Base-by-base conservation (phyloP, 2,888 invertebrate species). In the Therioaphis trifolii region DNA sequence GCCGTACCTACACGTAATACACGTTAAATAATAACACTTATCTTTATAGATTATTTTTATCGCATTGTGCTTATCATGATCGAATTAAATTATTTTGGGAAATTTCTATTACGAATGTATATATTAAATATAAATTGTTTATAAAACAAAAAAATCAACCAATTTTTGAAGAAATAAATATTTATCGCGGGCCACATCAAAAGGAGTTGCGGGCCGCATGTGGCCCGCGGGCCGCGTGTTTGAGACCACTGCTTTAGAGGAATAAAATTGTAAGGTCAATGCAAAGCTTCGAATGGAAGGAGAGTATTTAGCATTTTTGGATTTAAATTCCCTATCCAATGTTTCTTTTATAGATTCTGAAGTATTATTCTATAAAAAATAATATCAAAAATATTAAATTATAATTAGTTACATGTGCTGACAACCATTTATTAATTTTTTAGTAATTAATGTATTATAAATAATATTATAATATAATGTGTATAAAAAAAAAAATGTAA, bases 1-100 rank as follows among this genome's bases (percentile, higher is more conserved):
- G 11, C 52, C 52, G 52, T 52, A 52, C 52, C 52, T 52, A 52
- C 52, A 52, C 52, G 52, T 52, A 52, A 52, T 52, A 52, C 52
- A 52, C 18, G 52, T 52, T 52, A 52, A 52, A 52, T 52, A 52
- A 52, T 52, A 52, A 52, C 52, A 52, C 52, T 52, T 52, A 52
- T 52, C 52, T 52, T 52, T 52, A 52, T 52, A 52, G 52, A 52
- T 52, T 52, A 52, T 52, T 52, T 52, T 52, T 52, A 52, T 52
- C 52, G 52, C 52, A 52, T 52, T 52, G 52, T 52, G 52, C 52
- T 52, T 52, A 52, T 52, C 52, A 52, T 52, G 52, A 52, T 52
- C 52, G 52, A 52, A 52, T 52, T 52, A 52, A 52, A 52, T 52
- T 52, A 52, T 15, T 7, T 52, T 52, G 52, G 52, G 52, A 52